Evolutionary conservation across 2,888 invertebrate genomes (phyloP).

Genomic region (Scelioninae gen. 1): DNA sequence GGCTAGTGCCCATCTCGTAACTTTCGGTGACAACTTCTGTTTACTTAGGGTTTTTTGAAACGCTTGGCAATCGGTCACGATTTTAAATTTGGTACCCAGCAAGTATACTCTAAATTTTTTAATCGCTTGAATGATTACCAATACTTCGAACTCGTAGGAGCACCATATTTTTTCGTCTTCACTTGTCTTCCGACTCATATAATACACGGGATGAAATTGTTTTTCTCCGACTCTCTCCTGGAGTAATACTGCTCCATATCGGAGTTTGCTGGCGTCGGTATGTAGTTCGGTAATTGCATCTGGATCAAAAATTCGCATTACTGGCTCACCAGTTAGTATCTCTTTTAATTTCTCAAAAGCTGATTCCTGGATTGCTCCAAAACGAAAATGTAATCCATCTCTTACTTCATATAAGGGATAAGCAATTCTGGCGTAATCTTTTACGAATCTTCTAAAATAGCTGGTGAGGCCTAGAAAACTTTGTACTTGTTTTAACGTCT

Average conservation of each 20-base stretch:
- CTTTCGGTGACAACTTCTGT: no score
- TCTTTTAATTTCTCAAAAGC: constrained; percentile 14
- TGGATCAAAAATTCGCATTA: constrained; percentile 8
- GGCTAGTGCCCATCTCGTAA: no score
- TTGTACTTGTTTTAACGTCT: constrained; percentile 73
- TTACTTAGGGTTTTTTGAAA: background rate
- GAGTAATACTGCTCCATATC: constrained; percentile 8
- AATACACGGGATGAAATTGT: constrained; percentile 4
- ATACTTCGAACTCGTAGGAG: constrained; percentile 4
- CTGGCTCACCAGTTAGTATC: background rate
- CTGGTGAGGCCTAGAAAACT: constrained; percentile 77
- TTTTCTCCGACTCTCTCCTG: no score
- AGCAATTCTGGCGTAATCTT: constrained; percentile 68
- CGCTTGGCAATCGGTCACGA: no score
- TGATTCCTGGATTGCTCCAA: constrained; percentile 38
- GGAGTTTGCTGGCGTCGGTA: constrained; percentile 10
- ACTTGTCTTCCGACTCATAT: constrained; percentile 3
- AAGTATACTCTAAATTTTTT: constrained; percentile 11
- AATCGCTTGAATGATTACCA: background rate
- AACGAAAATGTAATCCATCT: constrained; percentile 18
- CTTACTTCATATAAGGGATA: constrained; percentile 53
- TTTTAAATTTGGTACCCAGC: background rate
- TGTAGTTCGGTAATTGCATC: constrained; percentile 11
- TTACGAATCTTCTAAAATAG: constrained; percentile 79
- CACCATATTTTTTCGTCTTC: background rate